Percentiles rank a stretch among this genome's conserved stretches.
phyloP scores from a whole-genome alignment of 2,797 vertebrate genomes.

The Muscicapa striata region DNA sequence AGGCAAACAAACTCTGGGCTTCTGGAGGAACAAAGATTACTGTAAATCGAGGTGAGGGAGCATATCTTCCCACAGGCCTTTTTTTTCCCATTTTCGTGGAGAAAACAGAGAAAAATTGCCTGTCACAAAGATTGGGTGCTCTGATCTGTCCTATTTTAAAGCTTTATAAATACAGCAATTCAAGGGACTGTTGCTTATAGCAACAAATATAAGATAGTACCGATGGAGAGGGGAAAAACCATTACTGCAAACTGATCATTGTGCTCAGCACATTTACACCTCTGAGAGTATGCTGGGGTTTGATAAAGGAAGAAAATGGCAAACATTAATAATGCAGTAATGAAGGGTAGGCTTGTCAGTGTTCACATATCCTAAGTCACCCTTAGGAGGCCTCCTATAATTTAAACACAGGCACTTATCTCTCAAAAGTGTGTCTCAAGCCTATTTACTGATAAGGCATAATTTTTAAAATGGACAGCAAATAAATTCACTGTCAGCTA shows the following conservation, averaged over 20 bases:
- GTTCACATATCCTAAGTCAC: neutral
- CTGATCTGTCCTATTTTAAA: neutral
- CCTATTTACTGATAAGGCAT: neutral
- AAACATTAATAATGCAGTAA: neutral
- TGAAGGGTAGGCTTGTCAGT: neutral
- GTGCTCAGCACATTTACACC: neutral
- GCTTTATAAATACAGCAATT: constrained; percentile 1
- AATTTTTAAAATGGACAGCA: neutral
- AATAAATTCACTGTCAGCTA: neutral
- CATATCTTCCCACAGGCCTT: neutral
- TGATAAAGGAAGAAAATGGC: constrained; percentile 4
- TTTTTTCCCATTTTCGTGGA: neutral
- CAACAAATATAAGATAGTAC: neutral
- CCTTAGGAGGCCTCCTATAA: neutral
- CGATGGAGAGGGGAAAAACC: neutral
- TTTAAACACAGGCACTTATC: neutral
- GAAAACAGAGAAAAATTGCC: neutral
- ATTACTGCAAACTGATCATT: neutral
- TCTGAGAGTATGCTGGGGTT: neutral
- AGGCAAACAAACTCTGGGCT: neutral
- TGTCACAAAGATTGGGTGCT: neutral
- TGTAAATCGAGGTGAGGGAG: neutral
- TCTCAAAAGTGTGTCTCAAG: neutral
- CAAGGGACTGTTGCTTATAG: constrained; percentile 36
- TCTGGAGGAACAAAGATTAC: neutral